Evolutionary conservation across 2,113 vertebrate species (phyloP), one percentile per base, ranked within the genome.

Genomic region (Syrrhaptes paradoxus): DNA sequence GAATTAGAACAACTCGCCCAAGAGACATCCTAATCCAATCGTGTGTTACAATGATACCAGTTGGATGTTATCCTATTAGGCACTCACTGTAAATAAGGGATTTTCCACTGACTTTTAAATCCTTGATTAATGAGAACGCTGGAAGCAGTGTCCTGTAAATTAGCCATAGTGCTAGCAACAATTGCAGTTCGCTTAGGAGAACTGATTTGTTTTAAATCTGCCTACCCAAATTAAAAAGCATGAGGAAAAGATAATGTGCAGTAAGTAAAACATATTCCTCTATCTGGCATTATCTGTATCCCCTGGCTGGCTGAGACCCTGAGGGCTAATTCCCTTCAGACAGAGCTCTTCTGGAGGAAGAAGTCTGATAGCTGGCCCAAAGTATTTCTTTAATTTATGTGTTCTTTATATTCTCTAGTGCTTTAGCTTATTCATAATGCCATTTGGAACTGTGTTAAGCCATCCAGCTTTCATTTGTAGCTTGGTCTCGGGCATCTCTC

Each of bases 1-100:
- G 48, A 91, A 91, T 95, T 90, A 96, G 80, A 92, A 83, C 81
- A 96, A 73, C 66, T 93, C 10, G 6, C 77, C 81, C 90, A 89
- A 65, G 92, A 97, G 82, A 86, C 62, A 18, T 75, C 76, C 86
- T 96, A 97, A 97, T 96, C 95, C 76, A 0, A 80, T 94, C 4
- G 2, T 77, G 52, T 87, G 65, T 84, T 87, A 76, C 81, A 83
- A 92, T 95, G 92, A 93, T 93, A 76, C 80, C 49, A 55, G 91
- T 81, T 96, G 93, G 92, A 87, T 96, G 90, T 97, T 96, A 96
- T 96, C 94, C 95, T 91, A 71, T 96, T 96, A 96, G 73, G 45
- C 78, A 85, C 54, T 94, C 36, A 16, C 78, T 87, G 92, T 95
- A 96, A 96, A 92, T 90, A 90, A 85, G 89, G 58, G 91, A 93